A percentile compares a stretch with the other conserved stretches of the same genome.
Evolutionary conservation across 1,140 invertebrate species (phyloP).

Genomic region (Hylaeus volcanicus): DNA sequence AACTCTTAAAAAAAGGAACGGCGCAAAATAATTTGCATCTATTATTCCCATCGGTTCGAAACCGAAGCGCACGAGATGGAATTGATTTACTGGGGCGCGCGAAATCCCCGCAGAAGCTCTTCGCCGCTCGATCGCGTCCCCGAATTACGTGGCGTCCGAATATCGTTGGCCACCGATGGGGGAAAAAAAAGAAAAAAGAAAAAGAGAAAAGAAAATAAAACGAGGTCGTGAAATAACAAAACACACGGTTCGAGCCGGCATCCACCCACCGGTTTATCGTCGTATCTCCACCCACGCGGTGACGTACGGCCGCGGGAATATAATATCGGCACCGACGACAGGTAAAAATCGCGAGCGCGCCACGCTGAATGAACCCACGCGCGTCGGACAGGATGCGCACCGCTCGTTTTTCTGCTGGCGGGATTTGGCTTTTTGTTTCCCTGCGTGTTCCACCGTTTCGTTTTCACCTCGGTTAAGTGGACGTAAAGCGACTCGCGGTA

Average conservation of each 20-base stretch:
- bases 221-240: neutral
- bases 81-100: too few species aligned
- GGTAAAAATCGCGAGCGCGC: slow-evolving; percentile 36
- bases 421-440: neutral
- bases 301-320: slow-evolving; percentile 9
- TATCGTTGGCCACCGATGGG: neutral
- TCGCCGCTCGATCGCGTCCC: too few species aligned
- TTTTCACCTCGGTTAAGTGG: slow-evolving; percentile 19
- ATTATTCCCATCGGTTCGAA: neutral
- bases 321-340: slow-evolving; percentile 21
- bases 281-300: slow-evolving; percentile 23
- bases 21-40: too few species aligned
- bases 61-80: neutral
- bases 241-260: neutral
- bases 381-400: neutral
- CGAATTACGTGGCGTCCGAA: neutral
- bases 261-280: slow-evolving; percentile 31
- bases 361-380: slow-evolving; percentile 67
- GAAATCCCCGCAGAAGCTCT: too few species aligned
- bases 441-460: neutral
- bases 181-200: too few species aligned
- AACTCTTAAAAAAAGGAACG: slow-evolving; percentile 1
- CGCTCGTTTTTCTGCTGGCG: neutral
- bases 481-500: neutral
- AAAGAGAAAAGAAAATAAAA: neutral